phyloP scores from a whole-genome alignment of 2,113 vertebrate genomes.

The Furnarius figulus region DNA sequence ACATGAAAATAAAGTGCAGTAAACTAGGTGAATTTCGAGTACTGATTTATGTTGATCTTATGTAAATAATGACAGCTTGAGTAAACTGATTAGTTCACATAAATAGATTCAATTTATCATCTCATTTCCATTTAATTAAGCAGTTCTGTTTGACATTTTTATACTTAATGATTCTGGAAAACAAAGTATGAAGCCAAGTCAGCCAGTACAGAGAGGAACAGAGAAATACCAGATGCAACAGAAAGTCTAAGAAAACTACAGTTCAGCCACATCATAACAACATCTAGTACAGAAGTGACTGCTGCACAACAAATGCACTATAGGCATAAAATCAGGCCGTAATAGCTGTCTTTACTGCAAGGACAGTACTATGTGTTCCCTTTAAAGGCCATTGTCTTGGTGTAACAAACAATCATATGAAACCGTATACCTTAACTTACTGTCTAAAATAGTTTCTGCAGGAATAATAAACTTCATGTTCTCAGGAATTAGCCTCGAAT shows the following conservation, averaged over 20 bases:
- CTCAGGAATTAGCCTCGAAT: not conserved
- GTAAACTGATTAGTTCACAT: not conserved
- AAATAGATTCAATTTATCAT: not conserved
- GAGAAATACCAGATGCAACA: not conserved
- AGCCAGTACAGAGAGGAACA: not conserved
- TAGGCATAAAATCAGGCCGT: not conserved
- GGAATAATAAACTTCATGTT: not conserved
- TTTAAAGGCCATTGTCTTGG: not conserved
- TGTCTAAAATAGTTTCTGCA: not conserved
- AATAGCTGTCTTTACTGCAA: not conserved
- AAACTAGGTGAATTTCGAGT: not conserved
- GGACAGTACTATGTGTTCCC: not conserved
- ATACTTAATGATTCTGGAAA: not conserved
- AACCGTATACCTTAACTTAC: not conserved
- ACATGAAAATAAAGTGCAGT: not conserved
- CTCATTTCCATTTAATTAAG: constrained; percentile 4
- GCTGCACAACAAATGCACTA: not conserved
- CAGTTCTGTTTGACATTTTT: not conserved
- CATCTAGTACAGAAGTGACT: not conserved
- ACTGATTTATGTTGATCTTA: not conserved
- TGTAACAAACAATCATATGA: not conserved
- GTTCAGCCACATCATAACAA: not conserved
- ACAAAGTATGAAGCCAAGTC: not conserved
- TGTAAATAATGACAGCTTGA: not conserved
- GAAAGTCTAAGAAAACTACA: not conserved